These are phyloP conservation scores for Gila robusta DNA, from an alignment of 2,797 vertebrate species.

Conservation along the genomic window DNA sequence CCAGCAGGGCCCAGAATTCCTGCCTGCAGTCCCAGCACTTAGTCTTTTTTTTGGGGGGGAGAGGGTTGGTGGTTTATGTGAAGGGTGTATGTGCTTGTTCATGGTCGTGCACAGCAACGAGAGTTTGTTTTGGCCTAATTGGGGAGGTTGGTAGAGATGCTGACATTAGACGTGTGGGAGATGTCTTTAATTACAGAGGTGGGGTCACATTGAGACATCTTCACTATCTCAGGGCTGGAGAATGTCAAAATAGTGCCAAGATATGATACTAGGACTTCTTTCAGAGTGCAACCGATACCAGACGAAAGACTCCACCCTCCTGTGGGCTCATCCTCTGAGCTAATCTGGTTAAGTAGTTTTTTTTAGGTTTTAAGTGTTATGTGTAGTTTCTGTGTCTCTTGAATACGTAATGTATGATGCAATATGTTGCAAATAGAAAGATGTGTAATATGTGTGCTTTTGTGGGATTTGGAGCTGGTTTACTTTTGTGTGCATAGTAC, in stretches of 20 bases:
- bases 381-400: constrained; percentile 5
- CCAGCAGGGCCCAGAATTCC: constrained; percentile 8
- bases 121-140: constrained; percentile 48
- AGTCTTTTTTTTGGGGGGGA: background rate
- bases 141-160: constrained; percentile 39
- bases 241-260: constrained; percentile 52
- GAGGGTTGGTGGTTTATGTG: constrained; percentile 1
- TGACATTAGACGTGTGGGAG: constrained; percentile 45
- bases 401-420: constrained; percentile 8
- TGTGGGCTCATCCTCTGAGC: background rate
- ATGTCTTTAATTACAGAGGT: constrained; percentile 57
- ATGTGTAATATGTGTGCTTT: background rate
- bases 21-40: background rate
- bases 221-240: constrained; percentile 41
- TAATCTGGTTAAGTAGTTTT: constrained; percentile 3
- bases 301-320: constrained; percentile 34
- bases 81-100: background rate
- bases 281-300: constrained; percentile 60
- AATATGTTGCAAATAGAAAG: constrained; percentile 17
- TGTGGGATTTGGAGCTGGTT: background rate
- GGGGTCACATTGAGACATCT: constrained; percentile 39
- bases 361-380: constrained; percentile 30
- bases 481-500: background rate
- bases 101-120: constrained; percentile 6
- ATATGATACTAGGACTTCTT: constrained; percentile 40